phyloP scores from a whole-genome alignment of 2,888 invertebrate species.

The Hedychridium roseum region DNA sequence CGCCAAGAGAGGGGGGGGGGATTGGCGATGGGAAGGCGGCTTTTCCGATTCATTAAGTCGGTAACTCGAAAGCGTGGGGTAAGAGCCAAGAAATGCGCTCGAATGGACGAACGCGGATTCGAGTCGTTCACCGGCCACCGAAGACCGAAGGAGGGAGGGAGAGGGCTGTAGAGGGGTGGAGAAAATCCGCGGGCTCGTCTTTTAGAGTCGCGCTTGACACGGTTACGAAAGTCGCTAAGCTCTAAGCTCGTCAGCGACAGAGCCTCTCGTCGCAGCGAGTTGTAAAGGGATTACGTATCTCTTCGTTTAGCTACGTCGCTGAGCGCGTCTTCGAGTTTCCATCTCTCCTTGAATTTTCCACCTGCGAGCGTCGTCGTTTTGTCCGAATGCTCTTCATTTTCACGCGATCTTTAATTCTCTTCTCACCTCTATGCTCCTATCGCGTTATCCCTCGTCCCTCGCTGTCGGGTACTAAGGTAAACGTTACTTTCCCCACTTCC shows the following conservation, averaged over 20 bases:
- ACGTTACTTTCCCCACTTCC: too few relatives aligned
- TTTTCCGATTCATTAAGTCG: too few relatives aligned
- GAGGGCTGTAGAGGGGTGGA: conserved; percentile 21
- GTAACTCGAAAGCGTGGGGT: too few relatives aligned
- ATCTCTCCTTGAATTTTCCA: neutral
- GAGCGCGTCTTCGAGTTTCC: neutral
- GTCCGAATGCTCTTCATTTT: neutral
- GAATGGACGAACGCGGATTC: too few relatives aligned
- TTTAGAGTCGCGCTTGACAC: conserved; percentile 38
- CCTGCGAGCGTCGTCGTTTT: neutral
- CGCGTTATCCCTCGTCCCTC: too few relatives aligned
- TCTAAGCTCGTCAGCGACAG: conserved; percentile 41
- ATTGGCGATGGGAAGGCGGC: too few relatives aligned
- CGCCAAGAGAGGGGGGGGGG: too few relatives aligned
- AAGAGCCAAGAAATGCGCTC: too few relatives aligned
- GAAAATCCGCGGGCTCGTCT: conserved; percentile 27
- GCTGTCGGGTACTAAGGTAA: too few relatives aligned
- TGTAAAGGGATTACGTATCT: conserved; percentile 37
- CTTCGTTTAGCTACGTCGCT: conserved; percentile 28
- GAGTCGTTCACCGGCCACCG: too few relatives aligned
- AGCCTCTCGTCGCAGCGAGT: conserved; percentile 28
- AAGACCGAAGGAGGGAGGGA: conserved; percentile 10
- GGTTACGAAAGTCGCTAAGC: conserved; percentile 36
- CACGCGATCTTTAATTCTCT: neutral
- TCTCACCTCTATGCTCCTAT: neutral